Evolutionary conservation across 2,113 vertebrate species (phyloP).

Genomic region (Callospermophilus lateralis): DNA sequence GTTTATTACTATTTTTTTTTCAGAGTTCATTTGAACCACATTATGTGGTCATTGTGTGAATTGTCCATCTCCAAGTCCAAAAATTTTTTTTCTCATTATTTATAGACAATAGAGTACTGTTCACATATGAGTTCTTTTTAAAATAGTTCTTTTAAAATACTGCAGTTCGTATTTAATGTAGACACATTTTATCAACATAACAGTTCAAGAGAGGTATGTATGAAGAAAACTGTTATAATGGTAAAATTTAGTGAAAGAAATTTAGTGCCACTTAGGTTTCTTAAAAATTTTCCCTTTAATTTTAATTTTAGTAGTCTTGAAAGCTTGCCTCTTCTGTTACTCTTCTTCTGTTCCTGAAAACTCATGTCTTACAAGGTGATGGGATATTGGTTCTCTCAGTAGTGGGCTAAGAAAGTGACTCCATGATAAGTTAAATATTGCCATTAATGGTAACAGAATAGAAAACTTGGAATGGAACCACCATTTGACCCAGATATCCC

Average conservation of each 20-base stretch:
- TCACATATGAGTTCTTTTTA: neutral
- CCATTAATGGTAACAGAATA: neutral
- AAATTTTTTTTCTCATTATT: neutral
- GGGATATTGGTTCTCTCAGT: neutral
- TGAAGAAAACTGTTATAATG: neutral
- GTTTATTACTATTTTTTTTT: conserved; percentile 26
- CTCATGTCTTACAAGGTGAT: neutral
- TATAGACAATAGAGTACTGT: neutral
- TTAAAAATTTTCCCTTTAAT: neutral
- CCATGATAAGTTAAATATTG: neutral
- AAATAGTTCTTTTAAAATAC: conserved; percentile 41
- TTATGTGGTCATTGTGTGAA: conserved; percentile 1
- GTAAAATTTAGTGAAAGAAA: neutral
- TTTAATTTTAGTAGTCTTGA: conserved; percentile 12
- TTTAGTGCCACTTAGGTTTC: neutral
- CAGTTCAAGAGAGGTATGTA: neutral
- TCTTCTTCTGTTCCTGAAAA: conserved; percentile 9
- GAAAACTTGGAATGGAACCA: no score
- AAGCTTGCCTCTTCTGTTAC: neutral
- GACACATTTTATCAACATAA: neutral
- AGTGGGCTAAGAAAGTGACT: neutral
- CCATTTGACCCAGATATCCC: no score
- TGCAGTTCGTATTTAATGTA: neutral
- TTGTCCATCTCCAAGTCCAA: neutral
- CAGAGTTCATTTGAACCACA: neutral